Evolutionary conservation across 2,888 invertebrate species (phyloP), one percentile per base, ranked within the genome.

Genomic region (Matsumyia berberina): DNA sequence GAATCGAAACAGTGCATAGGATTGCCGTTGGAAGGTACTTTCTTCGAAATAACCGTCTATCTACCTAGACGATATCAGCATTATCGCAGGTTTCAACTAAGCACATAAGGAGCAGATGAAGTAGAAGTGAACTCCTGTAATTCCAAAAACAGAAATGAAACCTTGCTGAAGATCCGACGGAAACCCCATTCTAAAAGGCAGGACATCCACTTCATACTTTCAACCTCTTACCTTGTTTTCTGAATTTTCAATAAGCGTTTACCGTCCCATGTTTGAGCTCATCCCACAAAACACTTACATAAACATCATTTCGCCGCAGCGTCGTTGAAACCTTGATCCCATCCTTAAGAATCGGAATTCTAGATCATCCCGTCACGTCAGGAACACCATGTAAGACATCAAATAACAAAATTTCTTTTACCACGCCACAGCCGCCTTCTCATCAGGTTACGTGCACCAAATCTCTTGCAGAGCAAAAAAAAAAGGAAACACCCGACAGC

Each of bases 341-440:
- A 29, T 69, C 15, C 33, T 29, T 6, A 35, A 46, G 24, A 9
- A 33, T 29, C 44, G 12, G 39, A 46, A 51, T 64, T 58, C 69
- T 39, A 58, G 79, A 79, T 79, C 72, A 72, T 73, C 35, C 35
- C 73, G 79, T 73, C 79, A 79, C 51, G 35, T 66, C 44, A 60
- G 73, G 51, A 66, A 58, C 49, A 72, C 66, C 66, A 67, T 53
- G 49, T 60, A 53, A 66, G 35, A 72, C 72, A 60, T 72, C 66
- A 66, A 73, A 79, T 67, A 66, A 44, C 42, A 51, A 44, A 39
- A 39, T 51, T 72, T 72, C 58, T 29, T 57, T 46, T 55, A 67
- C 51, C 58, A 42, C 19, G 62, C 31, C 57, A 69, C 4, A 24
- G 33, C 29, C 33, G 12, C 24, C 49, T 35, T 24, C 39, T 57